phyloP scores from a whole-genome alignment of 2,113 vertebrate genomes.

The Etheostoma spectabile region DNA sequence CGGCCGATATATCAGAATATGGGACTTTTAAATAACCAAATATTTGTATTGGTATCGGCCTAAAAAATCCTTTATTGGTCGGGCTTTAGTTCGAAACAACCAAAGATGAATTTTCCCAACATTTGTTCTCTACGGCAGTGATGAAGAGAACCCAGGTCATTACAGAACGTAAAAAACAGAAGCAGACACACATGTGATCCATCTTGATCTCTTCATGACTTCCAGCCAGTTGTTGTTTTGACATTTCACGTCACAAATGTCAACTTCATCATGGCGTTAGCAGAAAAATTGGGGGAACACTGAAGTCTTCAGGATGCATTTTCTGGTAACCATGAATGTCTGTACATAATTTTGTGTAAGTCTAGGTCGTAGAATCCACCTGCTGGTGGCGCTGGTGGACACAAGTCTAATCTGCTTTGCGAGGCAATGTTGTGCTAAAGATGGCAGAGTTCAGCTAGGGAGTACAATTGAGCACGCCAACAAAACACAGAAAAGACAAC shows the following conservation, averaged over 20 bases:
- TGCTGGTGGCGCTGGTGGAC: no score
- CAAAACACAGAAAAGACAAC: conserved; percentile 15
- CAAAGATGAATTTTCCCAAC: neutral
- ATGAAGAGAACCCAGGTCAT: neutral
- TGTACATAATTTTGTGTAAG: no score
- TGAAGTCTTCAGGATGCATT: neutral
- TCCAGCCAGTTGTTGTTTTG: neutral
- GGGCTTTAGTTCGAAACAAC: no score
- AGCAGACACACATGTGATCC: neutral
- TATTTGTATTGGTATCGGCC: no score
- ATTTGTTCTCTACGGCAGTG: neutral
- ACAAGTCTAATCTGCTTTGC: no score
- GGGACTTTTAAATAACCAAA: no score
- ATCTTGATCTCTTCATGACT: neutral
- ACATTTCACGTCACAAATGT: no score
- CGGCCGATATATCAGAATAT: no score
- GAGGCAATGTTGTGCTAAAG: neutral
- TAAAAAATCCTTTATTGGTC: no score
- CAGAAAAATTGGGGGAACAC: neutral
- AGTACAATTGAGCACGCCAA: conserved; percentile 5
- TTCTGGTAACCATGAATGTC: neutral
- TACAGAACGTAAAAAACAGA: neutral
- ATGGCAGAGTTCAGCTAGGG: neutral
- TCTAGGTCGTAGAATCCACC: no score
- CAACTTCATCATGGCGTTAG: no score